Evolutionary conservation across 2,113 vertebrate genomes (phyloP).

Genomic region (Probosciger aterrimus): DNA sequence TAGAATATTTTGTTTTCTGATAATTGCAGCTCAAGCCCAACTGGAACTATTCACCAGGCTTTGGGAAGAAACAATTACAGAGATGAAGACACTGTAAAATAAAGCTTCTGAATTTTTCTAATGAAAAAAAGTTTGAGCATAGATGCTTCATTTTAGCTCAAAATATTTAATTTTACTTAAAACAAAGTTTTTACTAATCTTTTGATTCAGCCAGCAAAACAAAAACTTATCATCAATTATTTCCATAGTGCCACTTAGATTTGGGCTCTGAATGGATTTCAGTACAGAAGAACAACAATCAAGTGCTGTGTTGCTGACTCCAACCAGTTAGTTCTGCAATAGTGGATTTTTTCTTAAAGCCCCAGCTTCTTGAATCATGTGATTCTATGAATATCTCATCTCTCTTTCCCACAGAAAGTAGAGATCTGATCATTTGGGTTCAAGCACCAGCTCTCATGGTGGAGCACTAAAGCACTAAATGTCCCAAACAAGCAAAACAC

Average conservation of each 20-base stretch:
- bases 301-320: not conserved
- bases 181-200: not conserved
- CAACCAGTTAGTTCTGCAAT: not conserved
- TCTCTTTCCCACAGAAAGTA: not conserved
- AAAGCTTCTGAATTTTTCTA: not conserved
- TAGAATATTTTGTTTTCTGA: not conserved
- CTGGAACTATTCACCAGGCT: not conserved
- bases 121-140: not conserved
- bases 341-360: conserved; percentile 2
- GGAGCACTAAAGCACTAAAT: not conserved
- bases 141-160: not conserved
- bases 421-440: not conserved
- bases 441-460: not conserved
- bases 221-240: not conserved
- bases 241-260: not conserved
- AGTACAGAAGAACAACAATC: not conserved
- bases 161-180: not conserved
- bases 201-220: not conserved
- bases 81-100: not conserved
- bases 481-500: not conserved
- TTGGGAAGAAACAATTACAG: not conserved
- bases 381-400: not conserved
- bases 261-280: not conserved
- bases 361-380: not conserved
- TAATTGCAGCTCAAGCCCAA: not conserved